phyloP scores from a whole-genome alignment of 2,888 invertebrate species.

The Congeria kusceri region DNA sequence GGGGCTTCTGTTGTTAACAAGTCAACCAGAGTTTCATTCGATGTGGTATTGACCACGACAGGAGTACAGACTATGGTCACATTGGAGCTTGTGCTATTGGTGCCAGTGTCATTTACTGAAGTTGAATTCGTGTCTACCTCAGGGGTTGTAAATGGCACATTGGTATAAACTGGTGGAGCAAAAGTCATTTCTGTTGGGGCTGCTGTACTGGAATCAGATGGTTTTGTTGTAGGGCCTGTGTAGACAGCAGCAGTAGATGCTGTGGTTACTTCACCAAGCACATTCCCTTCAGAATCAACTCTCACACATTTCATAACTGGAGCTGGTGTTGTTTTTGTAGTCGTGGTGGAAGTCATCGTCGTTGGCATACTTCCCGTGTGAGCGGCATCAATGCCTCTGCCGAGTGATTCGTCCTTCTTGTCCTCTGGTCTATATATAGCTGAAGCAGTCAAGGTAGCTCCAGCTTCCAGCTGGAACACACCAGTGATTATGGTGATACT shows the following conservation, averaged over 20 bases:
- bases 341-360: no score
- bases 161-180: neutral
- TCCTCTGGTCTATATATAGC: constrained; percentile 72
- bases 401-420: constrained; percentile 61
- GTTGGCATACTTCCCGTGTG: neutral
- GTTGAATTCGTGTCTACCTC: neutral
- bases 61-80: no score
- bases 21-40: neutral
- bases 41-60: neutral
- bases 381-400: constrained; percentile 53
- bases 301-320: no score
- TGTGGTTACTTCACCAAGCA: no score
- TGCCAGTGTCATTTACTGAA: no score
- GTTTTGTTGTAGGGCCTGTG: no score
- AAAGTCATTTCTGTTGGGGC: neutral
- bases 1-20: neutral
- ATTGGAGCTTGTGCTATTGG: no score
- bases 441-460: constrained; percentile 70
- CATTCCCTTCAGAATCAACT: no score
- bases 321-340: no score
- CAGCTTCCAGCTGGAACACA: constrained; percentile 72
- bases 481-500: constrained; percentile 68
- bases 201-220: no score
- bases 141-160: neutral
- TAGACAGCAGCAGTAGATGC: no score